Base-by-base conservation (phyloP, 1,140 invertebrate species). In the Anastatus disparis region DNA sequence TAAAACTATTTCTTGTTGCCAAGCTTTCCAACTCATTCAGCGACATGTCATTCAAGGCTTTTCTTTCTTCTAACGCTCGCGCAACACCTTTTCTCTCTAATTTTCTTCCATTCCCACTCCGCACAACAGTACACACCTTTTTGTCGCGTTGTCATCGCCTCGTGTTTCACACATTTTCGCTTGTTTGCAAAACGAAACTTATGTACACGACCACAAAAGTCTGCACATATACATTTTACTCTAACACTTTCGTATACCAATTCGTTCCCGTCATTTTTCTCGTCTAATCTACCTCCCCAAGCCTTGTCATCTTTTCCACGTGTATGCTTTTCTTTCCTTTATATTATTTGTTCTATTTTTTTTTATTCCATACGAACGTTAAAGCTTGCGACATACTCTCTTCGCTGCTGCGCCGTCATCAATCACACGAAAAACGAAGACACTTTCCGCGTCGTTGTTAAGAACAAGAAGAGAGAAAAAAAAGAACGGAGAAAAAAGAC, bases 351-450 rank as follows among this genome's bases (percentile, higher is more conserved):
- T 35, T 24, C 20, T 56, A 12, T 58, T 40, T 20, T 38, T 59
- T 24, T 42, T 13, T 22, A n/a, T n/a, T n/a, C n/a, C n/a, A n/a
- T n/a, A n/a, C n/a, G n/a, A n/a, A n/a, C n/a, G n/a, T n/a, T n/a
- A n/a, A n/a, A n/a, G n/a, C 24, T 59, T 26, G 35, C 12, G 53
- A 59, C 35, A 24, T n/a, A n/a, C n/a, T n/a, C 48, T 24, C 58
- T 61, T 13, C 9, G 48, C n/a, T 22, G 35, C 31, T n/a, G n/a
- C 17, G 15, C 15, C 26, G 24, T 61, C 58, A 61, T 61, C 58
- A 61, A 61, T 61, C 58, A 61, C 58, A 27, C 58, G 58, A 31
- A 46, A 42, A 61, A 46, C 58, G 58, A 61, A 61, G 40, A 20
- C 10, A 27, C 17, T 58, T 58, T 58, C 13, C 55, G 13, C 35